These are phyloP conservation scores for Ophioninae sp. DNA, from an alignment of 2,888 invertebrate species.

Conservation along the genomic window DNA sequence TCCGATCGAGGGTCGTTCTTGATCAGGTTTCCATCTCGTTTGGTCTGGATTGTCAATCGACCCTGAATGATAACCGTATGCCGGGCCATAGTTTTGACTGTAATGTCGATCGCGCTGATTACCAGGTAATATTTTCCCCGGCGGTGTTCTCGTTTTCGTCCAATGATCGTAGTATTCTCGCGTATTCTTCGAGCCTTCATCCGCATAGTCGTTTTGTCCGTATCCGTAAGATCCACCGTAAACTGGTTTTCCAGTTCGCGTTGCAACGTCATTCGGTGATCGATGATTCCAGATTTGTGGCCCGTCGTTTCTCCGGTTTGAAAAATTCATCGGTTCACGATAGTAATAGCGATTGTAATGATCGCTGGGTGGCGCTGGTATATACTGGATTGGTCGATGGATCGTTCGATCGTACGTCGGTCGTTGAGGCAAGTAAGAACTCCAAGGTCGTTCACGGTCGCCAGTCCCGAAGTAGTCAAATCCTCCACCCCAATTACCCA, in stretches of 20 bases:
- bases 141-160: conserved; percentile 12
- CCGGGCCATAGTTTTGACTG: conserved; percentile 84
- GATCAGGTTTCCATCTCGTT: conserved; percentile 34
- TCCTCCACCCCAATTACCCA: conserved; percentile 63
- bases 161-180: conserved; percentile 3
- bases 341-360: conserved; percentile 14
- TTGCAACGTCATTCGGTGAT: conserved; percentile 23
- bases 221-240: conserved; percentile 50
- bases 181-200: not conserved
- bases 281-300: conserved; percentile 37
- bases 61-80: conserved; percentile 69
- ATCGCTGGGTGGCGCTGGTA: conserved; percentile 32
- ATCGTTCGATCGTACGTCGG: conserved; percentile 25
- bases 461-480: conserved; percentile 44
- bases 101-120: conserved; percentile 75
- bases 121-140: conserved; percentile 18
- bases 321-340: conserved; percentile 46
- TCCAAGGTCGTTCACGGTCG: conserved; percentile 7
- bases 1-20: conserved; percentile 28
- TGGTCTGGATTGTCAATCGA: conserved; percentile 59
- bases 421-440: conserved; percentile 28
- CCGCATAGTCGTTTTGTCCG: conserved; percentile 21
- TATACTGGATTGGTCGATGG: conserved; percentile 14
- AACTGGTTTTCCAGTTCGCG: not conserved
- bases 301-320: conserved; percentile 59